A percentile compares a stretch with the other conserved stretches of the same genome.
phyloP scores from a whole-genome alignment of 2,113 vertebrate genomes.

The Butorides virescens region DNA sequence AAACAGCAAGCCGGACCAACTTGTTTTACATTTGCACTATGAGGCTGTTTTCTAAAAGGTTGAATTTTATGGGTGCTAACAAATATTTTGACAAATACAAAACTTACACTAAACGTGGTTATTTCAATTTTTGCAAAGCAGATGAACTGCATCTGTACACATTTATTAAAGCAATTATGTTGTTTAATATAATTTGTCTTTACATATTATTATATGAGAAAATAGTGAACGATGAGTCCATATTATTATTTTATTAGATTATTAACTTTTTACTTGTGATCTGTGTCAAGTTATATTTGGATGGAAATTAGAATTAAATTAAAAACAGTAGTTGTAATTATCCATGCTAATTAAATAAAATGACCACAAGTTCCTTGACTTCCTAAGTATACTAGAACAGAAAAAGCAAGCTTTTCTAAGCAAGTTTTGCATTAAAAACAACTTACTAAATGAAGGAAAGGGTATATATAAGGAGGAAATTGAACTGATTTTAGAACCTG shows the following conservation, averaged over 20 bases:
- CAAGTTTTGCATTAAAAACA: neutral
- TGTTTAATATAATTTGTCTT: slow-evolving; percentile 58
- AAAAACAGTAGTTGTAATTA: slow-evolving; percentile 56
- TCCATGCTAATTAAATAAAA: slow-evolving; percentile 57
- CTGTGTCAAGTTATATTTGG: slow-evolving; percentile 54
- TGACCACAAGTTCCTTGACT: slow-evolving; percentile 10
- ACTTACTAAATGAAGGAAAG: neutral
- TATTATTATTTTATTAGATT: slow-evolving; percentile 46
- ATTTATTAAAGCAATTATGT: slow-evolving; percentile 49
- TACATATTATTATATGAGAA: slow-evolving; percentile 7
- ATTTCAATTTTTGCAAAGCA: neutral
- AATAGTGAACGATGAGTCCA: slow-evolving; percentile 34
- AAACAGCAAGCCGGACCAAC: neutral
- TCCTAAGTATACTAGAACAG: neutral
- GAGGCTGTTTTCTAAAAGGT: neutral
- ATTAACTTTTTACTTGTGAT: slow-evolving; percentile 50
- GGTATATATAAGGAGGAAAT: neutral
- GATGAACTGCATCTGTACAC: neutral
- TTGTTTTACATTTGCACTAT: neutral
- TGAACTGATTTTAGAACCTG: neutral
- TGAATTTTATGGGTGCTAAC: neutral
- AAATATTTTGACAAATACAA: neutral
- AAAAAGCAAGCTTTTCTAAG: neutral
- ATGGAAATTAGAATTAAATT: slow-evolving; percentile 57
- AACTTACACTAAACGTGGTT: neutral